A percentile compares a stretch with the other conserved stretches of the same genome.
These are phyloP conservation scores for Fregetta grallaria DNA, from an alignment of 2,113 vertebrate genomes.

Conservation along the genomic window DNA sequence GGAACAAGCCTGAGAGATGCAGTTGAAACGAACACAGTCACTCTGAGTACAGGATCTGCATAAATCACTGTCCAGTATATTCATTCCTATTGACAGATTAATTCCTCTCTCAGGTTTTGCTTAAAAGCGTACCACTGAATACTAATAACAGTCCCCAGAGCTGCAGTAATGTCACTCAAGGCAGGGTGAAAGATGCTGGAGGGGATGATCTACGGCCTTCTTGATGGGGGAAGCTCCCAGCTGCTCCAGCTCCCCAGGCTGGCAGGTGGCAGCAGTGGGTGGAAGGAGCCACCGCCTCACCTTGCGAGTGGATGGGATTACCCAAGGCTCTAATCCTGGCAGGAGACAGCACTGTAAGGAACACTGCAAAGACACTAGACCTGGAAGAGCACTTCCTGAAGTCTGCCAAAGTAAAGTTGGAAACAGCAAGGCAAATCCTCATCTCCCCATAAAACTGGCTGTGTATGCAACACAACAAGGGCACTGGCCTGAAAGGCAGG, in stretches of 20 bases:
- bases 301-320: background rate
- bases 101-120: conserved; percentile 74
- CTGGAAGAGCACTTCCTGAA: background rate
- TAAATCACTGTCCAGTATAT: conserved; percentile 75
- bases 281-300: background rate
- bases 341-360: background rate
- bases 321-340: background rate
- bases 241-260: background rate
- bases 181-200: background rate
- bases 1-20: conserved; percentile 32
- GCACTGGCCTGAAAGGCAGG: background rate
- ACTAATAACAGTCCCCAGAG: conserved; percentile 61
- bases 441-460: conserved; percentile 3
- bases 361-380: background rate
- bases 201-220: background rate
- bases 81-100: conserved; percentile 76
- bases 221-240: background rate
- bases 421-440: conserved; percentile 4
- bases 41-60: conserved; percentile 67
- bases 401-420: background rate
- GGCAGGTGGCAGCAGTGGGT: background rate
- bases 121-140: conserved; percentile 69
- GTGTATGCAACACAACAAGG: background rate
- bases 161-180: background rate
- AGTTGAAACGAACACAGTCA: conserved; percentile 53